Evolutionary conservation across 2,113 vertebrate genomes (phyloP).

Genomic region (Aldabrachelys gigantea): DNA sequence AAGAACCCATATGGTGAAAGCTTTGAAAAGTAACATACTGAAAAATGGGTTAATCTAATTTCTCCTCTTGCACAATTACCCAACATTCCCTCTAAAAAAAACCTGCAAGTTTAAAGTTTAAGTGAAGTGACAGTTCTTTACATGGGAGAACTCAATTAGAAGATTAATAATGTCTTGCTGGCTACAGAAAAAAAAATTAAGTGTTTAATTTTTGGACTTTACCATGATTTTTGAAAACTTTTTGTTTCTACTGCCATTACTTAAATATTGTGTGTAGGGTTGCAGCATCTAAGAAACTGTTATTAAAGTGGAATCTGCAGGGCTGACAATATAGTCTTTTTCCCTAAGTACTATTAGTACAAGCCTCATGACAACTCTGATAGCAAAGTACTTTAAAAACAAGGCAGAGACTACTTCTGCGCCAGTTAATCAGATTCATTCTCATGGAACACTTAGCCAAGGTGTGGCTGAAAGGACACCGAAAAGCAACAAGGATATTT

Average conservation of each 20-base stretch:
- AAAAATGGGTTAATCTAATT: background rate
- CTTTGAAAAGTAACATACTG: background rate
- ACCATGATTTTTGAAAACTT: background rate
- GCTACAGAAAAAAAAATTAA: background rate
- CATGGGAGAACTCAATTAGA: slow-evolving; percentile 28
- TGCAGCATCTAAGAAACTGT: background rate
- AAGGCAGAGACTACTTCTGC: background rate
- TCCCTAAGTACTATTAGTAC: background rate
- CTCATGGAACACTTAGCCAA: background rate
- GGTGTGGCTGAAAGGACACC: background rate
- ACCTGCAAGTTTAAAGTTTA: background rate
- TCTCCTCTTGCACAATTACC: background rate
- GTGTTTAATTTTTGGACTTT: background rate
- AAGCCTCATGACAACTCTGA: background rate
- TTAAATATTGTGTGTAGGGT: background rate
- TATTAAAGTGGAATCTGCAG: background rate
- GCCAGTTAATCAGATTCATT: background rate
- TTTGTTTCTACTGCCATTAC: background rate
- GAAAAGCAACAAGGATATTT: background rate
- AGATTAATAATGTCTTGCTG: slow-evolving; percentile 1
- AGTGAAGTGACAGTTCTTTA: background rate
- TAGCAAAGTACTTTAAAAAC: background rate
- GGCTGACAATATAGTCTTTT: background rate
- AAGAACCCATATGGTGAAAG: background rate
- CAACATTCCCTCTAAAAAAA: background rate